These are phyloP conservation scores for Psettodes erumei DNA, from an alignment of 2,113 vertebrate species.

Conservation along the genomic window DNA sequence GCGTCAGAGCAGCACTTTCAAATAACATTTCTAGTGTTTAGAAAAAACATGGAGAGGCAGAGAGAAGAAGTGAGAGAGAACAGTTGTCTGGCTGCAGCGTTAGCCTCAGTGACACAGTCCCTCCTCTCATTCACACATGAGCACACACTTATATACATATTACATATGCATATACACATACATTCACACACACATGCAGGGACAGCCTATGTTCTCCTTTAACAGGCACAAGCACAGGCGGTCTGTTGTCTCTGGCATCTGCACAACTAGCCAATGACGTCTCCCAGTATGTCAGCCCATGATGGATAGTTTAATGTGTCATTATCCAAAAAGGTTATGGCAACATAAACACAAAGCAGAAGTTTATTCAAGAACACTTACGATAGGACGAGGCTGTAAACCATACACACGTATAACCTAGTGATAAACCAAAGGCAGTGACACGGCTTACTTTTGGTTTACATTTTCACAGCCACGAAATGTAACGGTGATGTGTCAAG, in stretches of 20 bases:
- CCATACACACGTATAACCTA: background rate
- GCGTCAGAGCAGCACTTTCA: slow-evolving; percentile 53
- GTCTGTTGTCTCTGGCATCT: slow-evolving; percentile 72
- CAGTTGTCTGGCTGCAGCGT: slow-evolving; percentile 50
- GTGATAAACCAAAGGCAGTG: slow-evolving; percentile 12
- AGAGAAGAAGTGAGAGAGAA: slow-evolving; percentile 52
- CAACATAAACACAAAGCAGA: slow-evolving; percentile 65
- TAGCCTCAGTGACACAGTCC: slow-evolving; percentile 31
- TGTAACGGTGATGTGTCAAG: background rate
- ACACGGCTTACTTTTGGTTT: background rate
- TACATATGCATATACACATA: background rate
- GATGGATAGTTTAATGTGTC: slow-evolving; percentile 67
- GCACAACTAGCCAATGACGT: slow-evolving; percentile 64
- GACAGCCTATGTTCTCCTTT: slow-evolving; percentile 40
- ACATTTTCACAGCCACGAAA: background rate
- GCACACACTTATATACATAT: background rate
- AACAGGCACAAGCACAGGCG: slow-evolving; percentile 45
- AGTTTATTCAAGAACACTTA: slow-evolving; percentile 24
- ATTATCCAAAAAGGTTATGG: slow-evolving; percentile 71
- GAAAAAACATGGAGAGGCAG: slow-evolving; percentile 55
- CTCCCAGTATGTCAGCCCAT: slow-evolving; percentile 62
- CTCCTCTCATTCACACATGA: slow-evolving; percentile 20
- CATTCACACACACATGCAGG: background rate
- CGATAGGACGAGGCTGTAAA: background rate
- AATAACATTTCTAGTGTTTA: slow-evolving; percentile 68